Evolutionary conservation across 2,888 invertebrate genomes (phyloP).

Genomic region (Hesperia comma): DNA sequence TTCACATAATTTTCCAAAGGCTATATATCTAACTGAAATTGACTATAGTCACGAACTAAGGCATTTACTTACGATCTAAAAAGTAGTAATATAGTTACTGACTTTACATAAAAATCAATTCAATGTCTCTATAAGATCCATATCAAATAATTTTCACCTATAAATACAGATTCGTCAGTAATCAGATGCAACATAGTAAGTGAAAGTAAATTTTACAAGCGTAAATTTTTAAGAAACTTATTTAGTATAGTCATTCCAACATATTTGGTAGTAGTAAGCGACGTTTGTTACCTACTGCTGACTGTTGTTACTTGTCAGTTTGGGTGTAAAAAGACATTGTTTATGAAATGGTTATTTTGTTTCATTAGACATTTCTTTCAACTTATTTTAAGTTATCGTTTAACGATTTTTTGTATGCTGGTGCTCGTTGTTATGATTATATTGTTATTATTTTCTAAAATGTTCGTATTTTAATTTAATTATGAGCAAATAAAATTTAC

Average conservation of each 20-base stretch:
- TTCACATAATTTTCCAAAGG: too few relatives aligned
- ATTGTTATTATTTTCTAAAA: conserved; percentile 35
- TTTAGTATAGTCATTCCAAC: conserved; percentile 29
- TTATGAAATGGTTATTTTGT: conserved; percentile 12
- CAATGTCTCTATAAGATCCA: too few relatives aligned
- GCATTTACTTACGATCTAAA: too few relatives aligned
- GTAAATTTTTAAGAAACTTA: conserved; percentile 19
- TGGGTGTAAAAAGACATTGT: conserved; percentile 26
- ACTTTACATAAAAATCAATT: too few relatives aligned
- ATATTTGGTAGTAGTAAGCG: conserved; percentile 9
- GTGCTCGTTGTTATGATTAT: conserved; percentile 40
- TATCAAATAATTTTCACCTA: background rate
- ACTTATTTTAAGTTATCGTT: conserved; percentile 31
- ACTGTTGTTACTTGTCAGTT: background rate
- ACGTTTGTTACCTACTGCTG: background rate
- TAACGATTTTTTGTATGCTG: conserved; percentile 38
- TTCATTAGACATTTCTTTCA: conserved; percentile 18
- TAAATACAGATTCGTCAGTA: background rate
- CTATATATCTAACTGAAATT: too few relatives aligned
- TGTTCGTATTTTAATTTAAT: conserved; percentile 24
- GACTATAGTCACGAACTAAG: too few relatives aligned
- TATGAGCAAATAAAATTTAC: conserved; percentile 30
- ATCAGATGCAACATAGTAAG: background rate
- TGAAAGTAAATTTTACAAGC: background rate
- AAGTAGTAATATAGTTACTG: too few relatives aligned